phyloP scores from a whole-genome alignment of 2,113 vertebrate species.

The Sturnira hondurensis region DNA sequence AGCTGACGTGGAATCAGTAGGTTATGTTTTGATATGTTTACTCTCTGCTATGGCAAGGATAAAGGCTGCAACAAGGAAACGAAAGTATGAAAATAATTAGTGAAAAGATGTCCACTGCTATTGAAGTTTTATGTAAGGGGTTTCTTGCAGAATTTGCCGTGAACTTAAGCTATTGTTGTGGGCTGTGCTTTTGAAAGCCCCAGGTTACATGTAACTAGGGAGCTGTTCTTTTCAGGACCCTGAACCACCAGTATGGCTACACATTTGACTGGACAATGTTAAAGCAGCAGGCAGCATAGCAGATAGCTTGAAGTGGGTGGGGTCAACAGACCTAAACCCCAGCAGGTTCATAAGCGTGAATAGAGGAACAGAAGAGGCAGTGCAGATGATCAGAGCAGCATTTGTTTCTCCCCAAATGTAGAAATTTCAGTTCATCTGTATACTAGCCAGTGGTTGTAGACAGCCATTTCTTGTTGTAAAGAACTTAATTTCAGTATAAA shows the following conservation, averaged over 20 bases:
- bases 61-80: background rate
- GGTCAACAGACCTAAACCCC: background rate
- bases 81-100: background rate
- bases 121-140: background rate
- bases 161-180: background rate
- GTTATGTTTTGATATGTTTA: background rate
- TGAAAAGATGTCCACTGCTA: background rate
- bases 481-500: conserved; percentile 88
- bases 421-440: conserved; percentile 90
- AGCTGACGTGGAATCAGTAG: background rate
- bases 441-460: conserved; percentile 90
- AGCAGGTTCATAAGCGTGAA: conserved; percentile 90
- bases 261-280: background rate
- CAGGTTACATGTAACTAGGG: background rate
- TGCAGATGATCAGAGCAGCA: conserved; percentile 90
- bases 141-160: background rate
- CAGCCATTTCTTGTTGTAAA: conserved; percentile 90
- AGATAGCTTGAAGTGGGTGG: background rate
- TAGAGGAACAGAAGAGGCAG: conserved; percentile 87
- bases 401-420: conserved; percentile 92
- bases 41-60: background rate
- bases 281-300: background rate
- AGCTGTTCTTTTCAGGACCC: background rate
- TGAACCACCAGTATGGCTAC: background rate
- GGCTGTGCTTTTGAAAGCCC: background rate